Base-by-base conservation (phyloP, 1,140 invertebrate genomes). In the Mizuhopecten yessoensis region DNA sequence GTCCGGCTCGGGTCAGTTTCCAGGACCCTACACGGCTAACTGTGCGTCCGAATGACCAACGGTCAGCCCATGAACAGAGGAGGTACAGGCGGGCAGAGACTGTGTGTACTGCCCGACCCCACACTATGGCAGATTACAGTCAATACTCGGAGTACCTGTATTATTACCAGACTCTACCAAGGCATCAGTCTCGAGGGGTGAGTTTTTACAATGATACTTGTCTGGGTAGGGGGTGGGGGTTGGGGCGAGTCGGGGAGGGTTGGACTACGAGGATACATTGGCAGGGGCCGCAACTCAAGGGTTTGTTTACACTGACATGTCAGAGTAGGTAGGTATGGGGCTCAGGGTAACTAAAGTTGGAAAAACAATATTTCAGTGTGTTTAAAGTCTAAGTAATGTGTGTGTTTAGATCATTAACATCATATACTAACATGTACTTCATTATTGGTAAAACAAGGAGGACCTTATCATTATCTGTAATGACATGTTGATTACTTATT, bases 121-220 rank as follows among this genome's bases (percentile, higher is more conserved):
- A 75, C n/a, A 75, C 57, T 29, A 75, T 75, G 57, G 57, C 57
- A 3, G 57, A 75, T 17, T 75, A 75, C 57, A 75, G 57, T 13
- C 57, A 75, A 75, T 75, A 75, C 57, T 75, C 57, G 57, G 57
- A 75, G 57, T 75, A 75, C 23, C 57, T 75, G 57, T 75, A 75
- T 17, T 75, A 75, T 29, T 75, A 75, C 57, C 57, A 75, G n/a
- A 75, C 57, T 29, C n/a, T 75, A 1, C 57, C 57, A 29, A n/a
- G 57, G 57, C 23, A 75, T 29, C 57, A 75, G n/a, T 29, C 57
- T 29, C 57, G 57, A 75, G 57, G 57, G 57, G 57, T 75, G n/a
- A 75, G 57, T 75, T 5, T 75, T 75, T 29, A 75, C 57, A n/a
- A 29, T 75, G 23, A 29, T 13, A 17, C 57, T 17, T 7, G 17